Evolutionary conservation across 2,797 vertebrate genomes (phyloP).

Genomic region (Agapornis canus): DNA sequence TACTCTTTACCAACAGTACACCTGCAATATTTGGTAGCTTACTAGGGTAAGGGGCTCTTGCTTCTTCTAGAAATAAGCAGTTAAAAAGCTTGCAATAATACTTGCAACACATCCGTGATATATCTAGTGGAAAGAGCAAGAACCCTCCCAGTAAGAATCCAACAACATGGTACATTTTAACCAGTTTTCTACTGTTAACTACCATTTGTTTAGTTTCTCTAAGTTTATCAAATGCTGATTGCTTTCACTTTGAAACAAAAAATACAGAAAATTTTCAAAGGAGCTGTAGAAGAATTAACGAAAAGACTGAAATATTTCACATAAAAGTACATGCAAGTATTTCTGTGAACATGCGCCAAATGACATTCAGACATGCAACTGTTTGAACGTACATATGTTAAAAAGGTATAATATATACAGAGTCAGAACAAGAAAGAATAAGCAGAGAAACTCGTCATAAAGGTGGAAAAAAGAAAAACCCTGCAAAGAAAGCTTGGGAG

Average conservation of each 20-base stretch:
- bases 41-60: background rate
- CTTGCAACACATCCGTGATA: background rate
- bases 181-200: background rate
- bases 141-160: background rate
- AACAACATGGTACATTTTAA: background rate
- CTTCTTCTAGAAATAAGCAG: background rate
- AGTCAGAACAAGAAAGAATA: background rate
- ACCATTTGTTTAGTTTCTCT: background rate
- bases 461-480: background rate
- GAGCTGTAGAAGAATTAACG: background rate
- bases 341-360: constrained; percentile 31
- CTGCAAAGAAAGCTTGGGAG: background rate
- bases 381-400: background rate
- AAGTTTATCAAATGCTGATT: background rate
- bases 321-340: constrained; percentile 29
- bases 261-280: background rate
- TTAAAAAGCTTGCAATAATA: background rate
- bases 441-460: background rate
- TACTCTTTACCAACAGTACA: background rate
- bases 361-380: constrained; percentile 28
- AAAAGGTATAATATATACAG: background rate
- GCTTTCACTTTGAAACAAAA: background rate
- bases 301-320: background rate
- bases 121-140: background rate
- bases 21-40: background rate